Base-by-base conservation (phyloP, 1,140 invertebrate genomes). In the Homarus americanus region DNA sequence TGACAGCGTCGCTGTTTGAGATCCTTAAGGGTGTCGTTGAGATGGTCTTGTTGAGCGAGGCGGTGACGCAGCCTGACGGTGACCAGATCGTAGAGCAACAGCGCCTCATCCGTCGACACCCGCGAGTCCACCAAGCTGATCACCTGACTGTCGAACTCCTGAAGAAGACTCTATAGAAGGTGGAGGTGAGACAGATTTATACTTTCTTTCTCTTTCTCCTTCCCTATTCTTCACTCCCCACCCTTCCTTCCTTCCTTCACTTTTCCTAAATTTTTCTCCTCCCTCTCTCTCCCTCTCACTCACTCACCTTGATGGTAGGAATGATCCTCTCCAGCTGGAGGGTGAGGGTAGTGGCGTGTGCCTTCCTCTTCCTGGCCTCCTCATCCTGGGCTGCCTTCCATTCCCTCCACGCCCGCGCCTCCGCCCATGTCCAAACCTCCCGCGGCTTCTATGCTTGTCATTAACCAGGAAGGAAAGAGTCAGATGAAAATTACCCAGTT, bases 91-190 rank as follows among this genome's bases (percentile, higher is more conserved):
- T 90, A 90, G 28, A 90, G 69, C 69, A 90, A 44, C 9, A 90
- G 72, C 0, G 88, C 88, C 53, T 90, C 82, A 72, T 90, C 88
- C 5, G 88, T 83, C 1, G 79, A 63, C 41, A 90, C 88, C 28
- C 88, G 66, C 1, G 79, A 83, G 34, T 82, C 88, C 24, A 75
- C 82, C 44, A 90, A 66, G 2, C 41, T 34, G 34, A 63, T 49
- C 69, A 90, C 88, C 38, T 90, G 88, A n/a, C 88, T 76, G 88
- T 90, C 88, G 17, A 90, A 90, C 44, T 90, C 88, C 73, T 90
- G 88, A 32, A 90, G 80, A 24, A 90, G 80, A 78, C 32, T 83
- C 88, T 90, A 78, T 17, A 44, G 66, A 44, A 40, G 41, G 10
- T 58, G 15, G 36, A n/a, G 17, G n/a, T n/a, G n/a, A n/a, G n/a